These are phyloP conservation scores for Enteromius afrohamiltoni DNA, from an alignment of 2,797 vertebrate species.

Conservation along the genomic window DNA sequence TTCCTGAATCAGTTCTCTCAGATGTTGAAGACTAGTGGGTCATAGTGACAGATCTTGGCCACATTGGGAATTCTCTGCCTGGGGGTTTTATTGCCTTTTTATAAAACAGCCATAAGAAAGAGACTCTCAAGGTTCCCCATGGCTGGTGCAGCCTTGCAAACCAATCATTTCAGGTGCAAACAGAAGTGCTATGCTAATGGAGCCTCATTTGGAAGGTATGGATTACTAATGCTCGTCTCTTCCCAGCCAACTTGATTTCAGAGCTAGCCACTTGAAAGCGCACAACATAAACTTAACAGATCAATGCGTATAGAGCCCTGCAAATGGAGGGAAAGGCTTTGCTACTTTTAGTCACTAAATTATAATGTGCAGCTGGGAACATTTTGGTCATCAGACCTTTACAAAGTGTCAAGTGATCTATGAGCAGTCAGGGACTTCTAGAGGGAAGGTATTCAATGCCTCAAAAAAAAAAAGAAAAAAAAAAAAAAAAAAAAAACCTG, in stretches of 20 bases:
- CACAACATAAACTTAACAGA: conserved; percentile 73
- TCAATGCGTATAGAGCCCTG: conserved; percentile 67
- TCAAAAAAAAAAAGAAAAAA: conserved; percentile 43
- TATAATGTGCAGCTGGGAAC: conserved; percentile 60
- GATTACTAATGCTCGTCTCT: conserved; percentile 75
- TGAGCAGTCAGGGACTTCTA: conserved; percentile 54
- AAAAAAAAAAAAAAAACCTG: background rate
- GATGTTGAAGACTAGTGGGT: conserved; percentile 2
- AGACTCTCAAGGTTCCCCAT: conserved; percentile 21
- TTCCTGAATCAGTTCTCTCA: conserved; percentile 36
- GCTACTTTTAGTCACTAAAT: conserved; percentile 63
- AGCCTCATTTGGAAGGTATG: conserved; percentile 74
- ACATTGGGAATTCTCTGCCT: conserved; percentile 30
- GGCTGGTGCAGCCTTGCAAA: conserved; percentile 36
- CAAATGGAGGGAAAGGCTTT: conserved; percentile 61
- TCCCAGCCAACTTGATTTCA: conserved; percentile 70
- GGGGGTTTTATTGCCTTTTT: conserved; percentile 31
- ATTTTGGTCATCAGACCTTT: conserved; percentile 61
- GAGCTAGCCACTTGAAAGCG: conserved; percentile 65
- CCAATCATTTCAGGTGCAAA: conserved; percentile 63
- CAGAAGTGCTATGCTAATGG: conserved; percentile 70
- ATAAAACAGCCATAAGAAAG: conserved; percentile 27
- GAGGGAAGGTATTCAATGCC: conserved; percentile 54
- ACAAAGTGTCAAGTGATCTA: conserved; percentile 65
- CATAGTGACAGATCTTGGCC: conserved; percentile 22